Base-by-base conservation (phyloP, 2,888 invertebrate genomes). In the Lamellibrachia columna region DNA sequence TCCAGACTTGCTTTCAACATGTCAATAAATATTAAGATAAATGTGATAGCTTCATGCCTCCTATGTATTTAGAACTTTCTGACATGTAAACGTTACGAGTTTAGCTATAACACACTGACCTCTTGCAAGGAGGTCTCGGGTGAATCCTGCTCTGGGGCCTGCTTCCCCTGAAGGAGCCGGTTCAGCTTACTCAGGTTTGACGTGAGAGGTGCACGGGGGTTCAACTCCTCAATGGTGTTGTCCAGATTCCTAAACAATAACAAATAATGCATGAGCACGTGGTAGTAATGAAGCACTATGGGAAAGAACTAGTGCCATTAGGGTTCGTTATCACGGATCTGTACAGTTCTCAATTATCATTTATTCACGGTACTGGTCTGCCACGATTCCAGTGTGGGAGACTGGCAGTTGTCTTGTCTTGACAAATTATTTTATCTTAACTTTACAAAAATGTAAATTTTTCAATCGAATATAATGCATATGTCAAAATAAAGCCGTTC, bases 201-300 rank as follows among this genome's bases (percentile, higher is more conserved):
- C n/a, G 22, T 22, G 75, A 75, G 75, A 4, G 75, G 75, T 4
- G 75, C 75, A 22, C 75, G 75, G 15, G 94, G 94, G 93, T 95
- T 95, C 91, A 95, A 93, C 91, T 94, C 94, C 3, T 94, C 94
- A 40, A 95, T 95, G 3, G 95, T 95, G 93, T 94, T 94, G 93
- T 95, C 95, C 93, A 95, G 94, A 92, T 28, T 53, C 55, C 60
- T 58, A 75, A 40, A 40, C 40, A 40, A 40, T 40, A 40, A 40
- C 40, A 40, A 40, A 40, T 40, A 40, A 40, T 40, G 40, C 40
- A 40, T 40, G 40, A 40, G 40, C 40, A 40, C 40, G 1, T 40
- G 40, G 40, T 40, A 40, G 40, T 40, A 40, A 40, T 40, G 40
- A 40, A 40, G 1, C 40, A 40, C 40, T 40, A 40, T 40, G 40